Percentiles rank a stretch among this genome's conserved stretches.
These are phyloP conservation scores for Camarhynchus parvulus DNA, from an alignment of 2,113 vertebrate genomes.

Conservation along the genomic window DNA sequence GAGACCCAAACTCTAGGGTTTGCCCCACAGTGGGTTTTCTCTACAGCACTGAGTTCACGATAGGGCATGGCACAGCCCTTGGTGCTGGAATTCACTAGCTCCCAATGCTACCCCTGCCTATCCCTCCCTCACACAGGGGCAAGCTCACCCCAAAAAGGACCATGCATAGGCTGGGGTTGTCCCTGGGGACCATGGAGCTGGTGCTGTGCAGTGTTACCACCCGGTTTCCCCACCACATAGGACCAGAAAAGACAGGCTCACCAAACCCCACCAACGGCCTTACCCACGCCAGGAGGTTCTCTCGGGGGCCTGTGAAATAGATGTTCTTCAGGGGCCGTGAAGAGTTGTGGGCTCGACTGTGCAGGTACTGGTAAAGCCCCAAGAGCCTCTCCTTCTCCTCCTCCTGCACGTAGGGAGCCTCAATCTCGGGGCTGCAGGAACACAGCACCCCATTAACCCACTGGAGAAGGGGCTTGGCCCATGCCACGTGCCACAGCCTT, in stretches of 20 bases:
- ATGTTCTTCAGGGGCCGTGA: conserved; percentile 88
- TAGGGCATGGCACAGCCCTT: background rate
- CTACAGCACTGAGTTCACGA: accelerated
- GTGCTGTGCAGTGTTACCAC: background rate
- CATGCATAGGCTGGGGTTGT: accelerated
- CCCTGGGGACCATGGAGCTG: accelerated
- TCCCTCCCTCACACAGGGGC: background rate
- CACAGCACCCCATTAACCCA: background rate
- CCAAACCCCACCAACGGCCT: background rate
- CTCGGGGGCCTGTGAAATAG: conserved; percentile 88
- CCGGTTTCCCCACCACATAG: accelerated
- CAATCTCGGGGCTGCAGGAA: conserved; percentile 87
- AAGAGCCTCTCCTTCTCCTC: conserved; percentile 90
- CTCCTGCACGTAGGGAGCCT: conserved; percentile 84
- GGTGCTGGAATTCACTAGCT: accelerated
- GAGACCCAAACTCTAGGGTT: background rate
- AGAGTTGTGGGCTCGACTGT: conserved; percentile 92
- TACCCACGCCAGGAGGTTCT: conserved; percentile 95
- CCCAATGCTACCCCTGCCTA: background rate
- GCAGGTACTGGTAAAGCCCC: conserved; percentile 92
- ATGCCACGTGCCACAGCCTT: accelerated
- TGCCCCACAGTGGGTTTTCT: background rate
- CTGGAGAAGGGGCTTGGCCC: background rate
- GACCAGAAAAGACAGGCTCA: background rate
- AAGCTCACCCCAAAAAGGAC: background rate